phyloP scores from a whole-genome alignment of 2,797 vertebrate genomes.

The Rhadinocentrus ornatus region DNA sequence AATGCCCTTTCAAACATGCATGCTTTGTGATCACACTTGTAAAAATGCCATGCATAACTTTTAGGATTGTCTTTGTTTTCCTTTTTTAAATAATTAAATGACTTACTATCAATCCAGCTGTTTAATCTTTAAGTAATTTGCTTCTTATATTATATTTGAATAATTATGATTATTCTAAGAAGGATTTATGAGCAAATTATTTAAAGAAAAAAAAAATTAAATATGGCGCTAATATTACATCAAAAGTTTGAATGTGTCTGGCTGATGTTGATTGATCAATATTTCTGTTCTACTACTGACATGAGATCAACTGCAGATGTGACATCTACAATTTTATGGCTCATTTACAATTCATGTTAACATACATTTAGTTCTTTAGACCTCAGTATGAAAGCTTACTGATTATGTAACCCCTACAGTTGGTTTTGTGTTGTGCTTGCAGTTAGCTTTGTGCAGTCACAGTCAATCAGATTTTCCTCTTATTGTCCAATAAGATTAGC shows the following conservation, averaged over 20 bases:
- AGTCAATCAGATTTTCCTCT: constrained; percentile 26
- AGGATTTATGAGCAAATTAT: no score
- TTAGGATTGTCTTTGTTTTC: no score
- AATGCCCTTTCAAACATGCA: background rate
- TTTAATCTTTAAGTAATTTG: no score
- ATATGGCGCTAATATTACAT: background rate
- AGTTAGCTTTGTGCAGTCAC: constrained; percentile 13
- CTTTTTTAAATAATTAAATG: no score
- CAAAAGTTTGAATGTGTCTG: background rate
- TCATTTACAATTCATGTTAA: constrained; percentile 34
- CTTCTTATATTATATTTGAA: no score
- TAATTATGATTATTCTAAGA: no score
- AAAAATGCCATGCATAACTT: no score
- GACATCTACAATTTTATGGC: constrained; percentile 1
- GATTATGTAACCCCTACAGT: constrained; percentile 7
- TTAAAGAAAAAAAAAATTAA: background rate
- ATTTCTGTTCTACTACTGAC: background rate
- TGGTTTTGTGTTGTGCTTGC: constrained; percentile 8
- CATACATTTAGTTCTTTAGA: constrained; percentile 15
- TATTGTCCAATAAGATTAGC: constrained; percentile 31
- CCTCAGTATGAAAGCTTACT: constrained; percentile 8
- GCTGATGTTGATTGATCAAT: background rate
- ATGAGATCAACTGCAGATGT: background rate
- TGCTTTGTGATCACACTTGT: no score
- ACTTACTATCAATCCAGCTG: no score